Conservation (phyloP, 2,113 vertebrate species). For the Agapornis roseicollis region DNA sequence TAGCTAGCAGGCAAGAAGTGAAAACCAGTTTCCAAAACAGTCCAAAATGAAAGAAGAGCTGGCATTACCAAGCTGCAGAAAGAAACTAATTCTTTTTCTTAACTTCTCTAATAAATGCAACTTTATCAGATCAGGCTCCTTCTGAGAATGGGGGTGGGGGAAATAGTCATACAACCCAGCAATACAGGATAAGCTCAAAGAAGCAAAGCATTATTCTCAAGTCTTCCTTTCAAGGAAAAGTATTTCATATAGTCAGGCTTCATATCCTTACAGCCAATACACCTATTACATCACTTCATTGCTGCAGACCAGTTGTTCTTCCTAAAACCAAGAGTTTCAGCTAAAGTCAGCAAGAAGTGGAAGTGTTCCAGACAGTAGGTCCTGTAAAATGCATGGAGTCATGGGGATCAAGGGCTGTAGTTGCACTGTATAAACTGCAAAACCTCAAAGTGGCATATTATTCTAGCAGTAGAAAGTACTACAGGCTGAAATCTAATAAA, state of each 20-base stretch:
- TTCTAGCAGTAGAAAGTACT: neutral
- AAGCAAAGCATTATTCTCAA: neutral
- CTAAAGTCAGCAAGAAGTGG: neutral
- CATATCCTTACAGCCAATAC: neutral
- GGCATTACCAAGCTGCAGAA: neutral
- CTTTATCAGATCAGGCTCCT: neutral
- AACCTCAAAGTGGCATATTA: neutral
- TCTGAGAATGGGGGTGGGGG: neutral
- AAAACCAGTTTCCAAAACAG: neutral
- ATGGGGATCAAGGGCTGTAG: rapidly evolving
- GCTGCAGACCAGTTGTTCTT: neutral
- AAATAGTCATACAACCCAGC: neutral
- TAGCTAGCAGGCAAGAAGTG: neutral
- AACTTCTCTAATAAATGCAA: neutral
- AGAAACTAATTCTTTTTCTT: neutral
- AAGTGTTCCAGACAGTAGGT: neutral
- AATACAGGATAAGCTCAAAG: neutral
- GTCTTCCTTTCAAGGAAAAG: constrained; percentile 59
- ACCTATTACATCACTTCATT: neutral
- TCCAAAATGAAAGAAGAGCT: neutral
- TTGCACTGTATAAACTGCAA: neutral
- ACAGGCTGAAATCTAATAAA: neutral
- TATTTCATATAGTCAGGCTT: constrained; percentile 15
- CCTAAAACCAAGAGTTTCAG: neutral
- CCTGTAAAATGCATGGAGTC: neutral